phyloP scores from a whole-genome alignment of 2,113 vertebrate genomes.

The Aphyosemion australe region DNA sequence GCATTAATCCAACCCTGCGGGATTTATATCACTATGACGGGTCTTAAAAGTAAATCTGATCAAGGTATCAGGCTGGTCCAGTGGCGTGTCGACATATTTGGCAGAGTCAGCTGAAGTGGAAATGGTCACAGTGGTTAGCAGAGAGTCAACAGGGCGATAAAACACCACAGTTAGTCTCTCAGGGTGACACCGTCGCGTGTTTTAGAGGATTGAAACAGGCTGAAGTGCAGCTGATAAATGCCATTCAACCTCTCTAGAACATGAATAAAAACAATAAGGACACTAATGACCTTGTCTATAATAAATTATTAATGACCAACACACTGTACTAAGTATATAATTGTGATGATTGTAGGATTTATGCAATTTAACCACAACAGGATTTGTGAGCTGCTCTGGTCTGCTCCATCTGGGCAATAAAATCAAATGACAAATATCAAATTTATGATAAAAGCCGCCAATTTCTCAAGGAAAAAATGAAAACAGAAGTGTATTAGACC shows the following conservation, averaged over 20 bases:
- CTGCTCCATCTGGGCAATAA: too few species aligned
- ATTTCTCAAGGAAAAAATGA: too few species aligned
- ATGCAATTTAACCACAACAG: background rate
- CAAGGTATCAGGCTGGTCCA: background rate
- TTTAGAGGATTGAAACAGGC: background rate
- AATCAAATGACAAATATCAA: too few species aligned
- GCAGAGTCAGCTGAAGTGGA: background rate
- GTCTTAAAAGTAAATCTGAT: too few species aligned
- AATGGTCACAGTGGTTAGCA: background rate
- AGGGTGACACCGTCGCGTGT: background rate
- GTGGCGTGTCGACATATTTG: background rate
- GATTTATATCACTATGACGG: too few species aligned
- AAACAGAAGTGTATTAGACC: too few species aligned
- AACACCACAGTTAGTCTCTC: background rate
- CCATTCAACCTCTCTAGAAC: background rate
- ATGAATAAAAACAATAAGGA: background rate
- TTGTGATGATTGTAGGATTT: background rate
- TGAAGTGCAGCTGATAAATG: background rate
- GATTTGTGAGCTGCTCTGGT: background rate
- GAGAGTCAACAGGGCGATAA: background rate
- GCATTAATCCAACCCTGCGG: too few species aligned
- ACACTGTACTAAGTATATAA: background rate
- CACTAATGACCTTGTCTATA: background rate
- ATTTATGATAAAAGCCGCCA: too few species aligned
- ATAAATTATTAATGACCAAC: background rate